phyloP scores from a whole-genome alignment of 1,140 invertebrate genomes.

The Diachasma alloeum region DNA sequence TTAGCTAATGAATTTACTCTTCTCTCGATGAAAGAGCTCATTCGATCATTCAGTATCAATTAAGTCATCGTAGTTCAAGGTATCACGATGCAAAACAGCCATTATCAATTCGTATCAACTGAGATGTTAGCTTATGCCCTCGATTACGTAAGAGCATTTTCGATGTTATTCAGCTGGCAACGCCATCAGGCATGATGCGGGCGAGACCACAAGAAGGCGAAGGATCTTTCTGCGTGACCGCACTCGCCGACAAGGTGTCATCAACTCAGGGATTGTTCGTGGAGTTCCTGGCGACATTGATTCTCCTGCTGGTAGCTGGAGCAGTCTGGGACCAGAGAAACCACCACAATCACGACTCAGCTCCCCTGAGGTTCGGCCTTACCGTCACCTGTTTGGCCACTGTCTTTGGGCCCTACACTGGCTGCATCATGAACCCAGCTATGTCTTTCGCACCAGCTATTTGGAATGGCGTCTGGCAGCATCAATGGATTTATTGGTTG shows the following conservation, averaged over 20 bases:
- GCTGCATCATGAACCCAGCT: conserved; percentile 85
- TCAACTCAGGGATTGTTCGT: conserved; percentile 66
- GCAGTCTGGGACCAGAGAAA: conserved; percentile 69
- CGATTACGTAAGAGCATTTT: background rate
- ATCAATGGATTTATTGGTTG: conserved; percentile 74
- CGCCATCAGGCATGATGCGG: background rate
- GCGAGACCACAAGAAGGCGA: background rate
- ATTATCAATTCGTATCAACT: background rate
- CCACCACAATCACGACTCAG: conserved; percentile 61
- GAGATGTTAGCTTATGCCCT: background rate
- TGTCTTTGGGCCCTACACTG: conserved; percentile 70
- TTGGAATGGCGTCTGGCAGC: conserved; percentile 73
- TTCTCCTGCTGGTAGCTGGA: conserved; percentile 76
- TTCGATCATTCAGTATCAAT: background rate
- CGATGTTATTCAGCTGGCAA: background rate
- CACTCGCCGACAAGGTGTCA: background rate
- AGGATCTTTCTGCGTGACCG: background rate
- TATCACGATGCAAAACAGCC: background rate
- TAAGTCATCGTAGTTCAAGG: background rate
- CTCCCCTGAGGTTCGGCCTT: conserved; percentile 66
- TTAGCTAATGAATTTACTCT: background rate
- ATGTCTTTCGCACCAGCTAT: conserved; percentile 81
- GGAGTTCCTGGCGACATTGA: conserved; percentile 73
- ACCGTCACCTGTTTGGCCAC: conserved; percentile 63
- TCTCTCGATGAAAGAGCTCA: background rate